A percentile compares a stretch with the other conserved stretches of the same genome.
Conservation (phyloP, 2,113 vertebrate genomes). For the Ammodytes marinus region DNA sequence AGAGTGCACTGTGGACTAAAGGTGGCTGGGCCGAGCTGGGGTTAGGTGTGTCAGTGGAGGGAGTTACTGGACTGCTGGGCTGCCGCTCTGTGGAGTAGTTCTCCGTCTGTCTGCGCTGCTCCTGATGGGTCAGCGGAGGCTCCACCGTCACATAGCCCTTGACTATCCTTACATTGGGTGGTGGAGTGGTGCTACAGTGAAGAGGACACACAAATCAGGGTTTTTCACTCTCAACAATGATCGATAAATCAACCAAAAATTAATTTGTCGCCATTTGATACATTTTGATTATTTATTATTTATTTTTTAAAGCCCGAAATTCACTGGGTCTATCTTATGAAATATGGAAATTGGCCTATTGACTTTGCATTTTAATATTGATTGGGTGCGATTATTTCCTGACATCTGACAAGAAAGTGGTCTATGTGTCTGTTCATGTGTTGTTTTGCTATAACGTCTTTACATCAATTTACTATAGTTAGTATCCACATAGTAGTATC, state of each 20-base stretch:
- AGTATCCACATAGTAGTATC: not conserved
- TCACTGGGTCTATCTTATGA: not conserved
- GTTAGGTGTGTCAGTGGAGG: constrained; percentile 58
- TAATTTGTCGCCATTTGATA: not conserved
- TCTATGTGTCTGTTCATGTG: not conserved
- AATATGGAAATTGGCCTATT: not conserved
- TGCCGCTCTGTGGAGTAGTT: constrained; percentile 11
- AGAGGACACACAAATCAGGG: not conserved
- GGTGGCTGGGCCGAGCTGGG: constrained; percentile 69
- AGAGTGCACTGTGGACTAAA: constrained; percentile 19
- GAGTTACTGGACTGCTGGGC: not conserved
- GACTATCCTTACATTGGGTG: constrained; percentile 88
- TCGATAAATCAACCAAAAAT: not conserved
- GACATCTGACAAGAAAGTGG: no score
- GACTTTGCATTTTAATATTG: not conserved
- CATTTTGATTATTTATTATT: not conserved
- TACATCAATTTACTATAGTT: not conserved
- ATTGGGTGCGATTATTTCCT: no score
- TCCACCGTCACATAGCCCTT: constrained; percentile 90
- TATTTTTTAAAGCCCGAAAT: no score
- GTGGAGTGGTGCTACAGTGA: constrained; percentile 86
- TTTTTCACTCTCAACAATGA: not conserved
- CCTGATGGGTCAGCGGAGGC: constrained; percentile 80
- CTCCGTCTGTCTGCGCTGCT: constrained; percentile 67
- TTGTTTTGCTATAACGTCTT: not conserved